Percentiles rank a stretch among this genome's conserved stretches.
phyloP scores from a whole-genome alignment of 2,888 invertebrate species.

The Eristalinus aeneus region DNA sequence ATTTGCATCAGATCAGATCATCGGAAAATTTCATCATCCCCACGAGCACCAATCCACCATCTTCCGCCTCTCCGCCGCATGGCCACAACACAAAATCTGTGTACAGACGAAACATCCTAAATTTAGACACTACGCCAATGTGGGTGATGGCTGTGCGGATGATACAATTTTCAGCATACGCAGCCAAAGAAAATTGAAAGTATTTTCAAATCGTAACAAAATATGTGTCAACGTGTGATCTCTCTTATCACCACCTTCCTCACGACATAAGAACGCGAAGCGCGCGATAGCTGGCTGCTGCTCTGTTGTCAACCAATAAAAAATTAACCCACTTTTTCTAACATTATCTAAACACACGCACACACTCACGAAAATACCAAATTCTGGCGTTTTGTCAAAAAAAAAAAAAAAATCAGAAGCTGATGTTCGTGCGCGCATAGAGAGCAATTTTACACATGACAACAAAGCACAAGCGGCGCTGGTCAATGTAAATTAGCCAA shows the following conservation, averaged over 20 bases:
- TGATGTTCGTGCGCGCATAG: conserved; percentile 7
- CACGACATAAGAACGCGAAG: background rate
- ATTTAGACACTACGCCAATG: conserved; percentile 30
- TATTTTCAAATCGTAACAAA: background rate
- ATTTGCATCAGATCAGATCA: background rate
- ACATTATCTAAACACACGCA: conserved; percentile 39
- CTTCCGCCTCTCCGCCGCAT: background rate
- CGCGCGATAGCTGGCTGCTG: conserved; percentile 18
- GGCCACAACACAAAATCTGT: background rate
- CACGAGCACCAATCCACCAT: background rate
- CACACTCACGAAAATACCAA: background rate
- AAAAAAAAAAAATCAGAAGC: conserved; percentile 2
- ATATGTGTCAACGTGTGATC: conserved; percentile 37
- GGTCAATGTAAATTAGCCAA: conserved; percentile 1
- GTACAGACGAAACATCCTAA: background rate
- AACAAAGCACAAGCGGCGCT: conserved; percentile 13
- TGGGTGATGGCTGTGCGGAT: conserved; percentile 13
- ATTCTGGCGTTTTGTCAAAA: conserved; percentile 35
- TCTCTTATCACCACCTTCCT: conserved; percentile 34
- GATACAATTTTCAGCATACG: conserved; percentile 25
- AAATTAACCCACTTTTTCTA: conserved; percentile 59
- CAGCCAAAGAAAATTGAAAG: conserved; percentile 4
- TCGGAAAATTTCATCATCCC: background rate
- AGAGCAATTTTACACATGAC: conserved; percentile 40
- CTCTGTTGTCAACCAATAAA: conserved; percentile 65